phyloP scores from a whole-genome alignment of 1,140 invertebrate species.

The Diachasma alloeum region DNA sequence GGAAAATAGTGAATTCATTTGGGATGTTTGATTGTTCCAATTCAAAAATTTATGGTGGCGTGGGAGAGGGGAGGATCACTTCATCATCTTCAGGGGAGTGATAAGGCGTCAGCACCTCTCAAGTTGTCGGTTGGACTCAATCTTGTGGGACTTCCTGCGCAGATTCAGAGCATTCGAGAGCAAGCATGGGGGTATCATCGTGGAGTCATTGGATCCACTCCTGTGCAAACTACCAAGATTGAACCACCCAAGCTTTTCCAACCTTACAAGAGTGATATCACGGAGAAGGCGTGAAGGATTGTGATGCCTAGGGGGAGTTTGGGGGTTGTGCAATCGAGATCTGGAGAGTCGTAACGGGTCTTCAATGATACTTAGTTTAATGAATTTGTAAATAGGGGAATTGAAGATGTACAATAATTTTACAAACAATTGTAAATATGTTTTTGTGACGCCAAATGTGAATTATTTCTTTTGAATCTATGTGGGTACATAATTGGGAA shows the following conservation, averaged over 20 bases:
- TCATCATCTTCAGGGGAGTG: slow-evolving; percentile 5
- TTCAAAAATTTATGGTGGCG: no score
- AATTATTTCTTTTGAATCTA: not conserved
- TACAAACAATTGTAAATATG: not conserved
- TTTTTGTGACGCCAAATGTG: not conserved
- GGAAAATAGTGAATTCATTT: no score
- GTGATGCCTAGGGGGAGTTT: not conserved
- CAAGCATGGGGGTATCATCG: slow-evolving; percentile 31
- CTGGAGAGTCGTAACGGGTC: not conserved
- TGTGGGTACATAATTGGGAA: not conserved
- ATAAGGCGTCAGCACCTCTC: slow-evolving; percentile 23
- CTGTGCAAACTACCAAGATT: slow-evolving; percentile 53
- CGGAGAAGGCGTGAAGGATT: slow-evolving; percentile 46
- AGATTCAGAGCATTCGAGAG: slow-evolving; percentile 40
- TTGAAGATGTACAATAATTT: no score
- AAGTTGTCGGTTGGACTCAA: slow-evolving; percentile 31
- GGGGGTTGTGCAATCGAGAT: not conserved
- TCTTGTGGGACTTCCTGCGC: slow-evolving; percentile 32
- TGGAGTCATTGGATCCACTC: slow-evolving; percentile 32
- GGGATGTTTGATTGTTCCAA: not conserved
- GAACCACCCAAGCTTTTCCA: slow-evolving; percentile 74
- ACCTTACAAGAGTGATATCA: slow-evolving; percentile 73
- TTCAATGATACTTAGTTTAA: no score
- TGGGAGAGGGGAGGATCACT: no score
- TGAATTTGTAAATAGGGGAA: not conserved